Base-by-base conservation (phyloP, 2,113 vertebrate species). In the Tetraodon nigroviridis region DNA sequence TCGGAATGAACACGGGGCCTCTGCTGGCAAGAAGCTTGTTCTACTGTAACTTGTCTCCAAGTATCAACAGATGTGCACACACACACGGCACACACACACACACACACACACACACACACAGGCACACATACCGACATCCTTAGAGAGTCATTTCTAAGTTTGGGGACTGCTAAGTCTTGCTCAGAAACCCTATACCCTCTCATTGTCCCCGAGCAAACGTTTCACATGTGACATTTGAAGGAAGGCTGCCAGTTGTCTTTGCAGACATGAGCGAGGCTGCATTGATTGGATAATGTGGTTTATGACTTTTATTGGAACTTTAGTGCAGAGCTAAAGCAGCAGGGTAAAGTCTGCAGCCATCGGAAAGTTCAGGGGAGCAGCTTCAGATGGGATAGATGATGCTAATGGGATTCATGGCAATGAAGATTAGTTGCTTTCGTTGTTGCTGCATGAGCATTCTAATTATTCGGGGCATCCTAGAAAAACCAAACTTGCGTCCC, bases 171-270 rank as follows among this genome's bases (percentile, higher is more conserved):
- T 89, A 90, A 91, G 85, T 88, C 89, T 76, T 75, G 80, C 65
- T 70, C 78, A 83, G 89, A 87, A 91, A 90, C 81, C 65, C 64
- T 80, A 90, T 79, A 73, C 82, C 66, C 18, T n/a, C 45, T 88
- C 85, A 90, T 90, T 92, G 90, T 90, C 87, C 84, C 76, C 1
- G 32, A 71, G 79, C 49, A 16, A 57, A 63, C 63, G 76, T 79
- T 83, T 87, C 85, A 79, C 84, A 80, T 86, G 83, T 91, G 89
- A 87, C 89, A 90, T 90, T 89, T 89, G 77, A 82, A 86, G 78
- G 67, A 80, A 78, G 78, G 70, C 29, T 70, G 18, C 19, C 19
- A 49, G 19, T 49, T 20, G 18, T 37, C 32, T 37, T 8, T 37
- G 8, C 8, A 6, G 29, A 37, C 4, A 37, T 37, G 10, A 37